Percentiles rank a stretch among this genome's conserved stretches.
These are phyloP conservation scores for Drosophila biarmipes DNA, from an alignment of 1,140 invertebrate genomes.

Conservation along the genomic window DNA sequence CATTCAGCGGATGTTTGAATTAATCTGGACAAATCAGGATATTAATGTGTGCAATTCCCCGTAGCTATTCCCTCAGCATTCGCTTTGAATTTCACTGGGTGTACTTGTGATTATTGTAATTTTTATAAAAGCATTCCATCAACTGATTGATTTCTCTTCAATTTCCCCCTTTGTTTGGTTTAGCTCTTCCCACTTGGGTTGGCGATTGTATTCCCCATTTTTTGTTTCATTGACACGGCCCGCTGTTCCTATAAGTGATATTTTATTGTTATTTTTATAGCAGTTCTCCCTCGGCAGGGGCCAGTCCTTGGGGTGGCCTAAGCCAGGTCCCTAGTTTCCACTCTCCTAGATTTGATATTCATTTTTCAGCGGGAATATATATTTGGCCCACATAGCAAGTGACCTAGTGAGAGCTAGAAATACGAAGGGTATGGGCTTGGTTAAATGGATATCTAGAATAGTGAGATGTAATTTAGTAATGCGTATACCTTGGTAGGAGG, in stretches of 20 bases:
- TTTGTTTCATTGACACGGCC: conserved; percentile 34
- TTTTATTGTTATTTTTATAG: conserved; percentile 47
- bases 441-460: not conserved
- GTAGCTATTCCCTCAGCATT: not conserved
- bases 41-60: conserved; percentile 25
- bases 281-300: not conserved
- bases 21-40: conserved; percentile 8
- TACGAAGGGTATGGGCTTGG: not conserved
- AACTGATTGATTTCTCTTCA: conserved; percentile 65
- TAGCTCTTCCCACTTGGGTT: conserved; percentile 2
- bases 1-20: not conserved
- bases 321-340: conserved; percentile 16
- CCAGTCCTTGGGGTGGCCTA: conserved; percentile 16
- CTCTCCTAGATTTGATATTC: conserved; percentile 15
- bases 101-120: conserved; percentile 59
- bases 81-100: not conserved
- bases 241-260: conserved; percentile 37
- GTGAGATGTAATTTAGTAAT: not conserved
- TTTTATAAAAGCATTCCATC: conserved; percentile 74
- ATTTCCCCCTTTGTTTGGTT: conserved; percentile 26
- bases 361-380: conserved; percentile 9
- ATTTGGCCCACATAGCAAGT: conserved; percentile 33
- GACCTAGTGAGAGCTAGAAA: conserved; percentile 6
- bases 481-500: too few species aligned
- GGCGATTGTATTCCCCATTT: conserved; percentile 30